phyloP scores from a whole-genome alignment of 1,140 invertebrate species.

The Nasonia longicornis region DNA sequence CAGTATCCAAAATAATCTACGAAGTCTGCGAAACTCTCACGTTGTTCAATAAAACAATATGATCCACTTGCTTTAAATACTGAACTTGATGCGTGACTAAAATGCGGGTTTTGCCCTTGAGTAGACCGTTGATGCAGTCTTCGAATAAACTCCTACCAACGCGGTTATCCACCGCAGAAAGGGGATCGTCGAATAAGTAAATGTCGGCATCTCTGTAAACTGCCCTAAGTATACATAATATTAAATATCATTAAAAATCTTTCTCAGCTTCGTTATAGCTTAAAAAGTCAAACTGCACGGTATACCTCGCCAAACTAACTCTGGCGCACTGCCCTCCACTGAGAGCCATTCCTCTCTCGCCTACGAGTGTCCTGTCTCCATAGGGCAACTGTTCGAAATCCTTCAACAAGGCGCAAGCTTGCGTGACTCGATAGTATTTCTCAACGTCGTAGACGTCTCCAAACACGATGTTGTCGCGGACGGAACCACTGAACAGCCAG shows the following conservation, averaged over 20 bases:
- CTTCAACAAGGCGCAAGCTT: slow-evolving; percentile 79
- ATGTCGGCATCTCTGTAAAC: slow-evolving; percentile 81
- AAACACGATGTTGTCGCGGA: slow-evolving; percentile 86
- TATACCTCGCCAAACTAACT: slow-evolving; percentile 79
- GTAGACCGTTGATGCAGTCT: slow-evolving; percentile 74
- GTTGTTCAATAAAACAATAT: slow-evolving; percentile 75
- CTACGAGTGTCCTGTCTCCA: slow-evolving; percentile 89
- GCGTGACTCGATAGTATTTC: slow-evolving; percentile 79
- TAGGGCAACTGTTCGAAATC: slow-evolving; percentile 83
- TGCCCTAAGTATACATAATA: slow-evolving; percentile 61
- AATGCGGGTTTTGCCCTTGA: slow-evolving; percentile 78
- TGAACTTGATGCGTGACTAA: slow-evolving; percentile 86
- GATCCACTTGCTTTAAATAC: slow-evolving; percentile 78
- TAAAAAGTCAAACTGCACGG: neutral
- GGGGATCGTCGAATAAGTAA: slow-evolving; percentile 87
- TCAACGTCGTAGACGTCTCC: slow-evolving; percentile 76
- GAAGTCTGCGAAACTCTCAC: slow-evolving; percentile 57
- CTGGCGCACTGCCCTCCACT: slow-evolving; percentile 93
- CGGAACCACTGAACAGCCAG: slow-evolving; percentile 80
- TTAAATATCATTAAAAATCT: neutral
- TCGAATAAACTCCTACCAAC: slow-evolving; percentile 82
- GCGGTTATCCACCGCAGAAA: slow-evolving; percentile 75
- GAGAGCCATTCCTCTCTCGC: slow-evolving; percentile 83
- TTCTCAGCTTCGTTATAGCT: too few species aligned
- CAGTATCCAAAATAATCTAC: too few species aligned